Percentiles rank a stretch among this genome's conserved stretches.
Conservation (phyloP, 2,113 vertebrate species). For the Galbula dea region DNA sequence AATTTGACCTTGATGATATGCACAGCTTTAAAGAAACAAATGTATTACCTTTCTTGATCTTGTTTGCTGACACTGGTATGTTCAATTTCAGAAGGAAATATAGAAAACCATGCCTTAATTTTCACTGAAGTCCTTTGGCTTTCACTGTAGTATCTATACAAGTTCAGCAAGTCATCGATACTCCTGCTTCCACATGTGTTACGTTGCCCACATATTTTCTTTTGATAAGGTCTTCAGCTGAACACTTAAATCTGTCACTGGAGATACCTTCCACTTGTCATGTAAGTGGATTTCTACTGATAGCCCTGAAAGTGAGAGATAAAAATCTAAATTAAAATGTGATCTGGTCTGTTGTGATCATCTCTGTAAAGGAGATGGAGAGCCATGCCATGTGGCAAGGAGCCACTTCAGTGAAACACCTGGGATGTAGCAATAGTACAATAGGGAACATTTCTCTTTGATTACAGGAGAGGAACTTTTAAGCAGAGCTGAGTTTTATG, state of each 20-base stretch:
- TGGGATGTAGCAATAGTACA: neutral
- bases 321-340: neutral
- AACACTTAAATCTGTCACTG: neutral
- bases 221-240: neutral
- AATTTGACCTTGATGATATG: neutral
- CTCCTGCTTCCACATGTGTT: neutral
- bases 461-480: neutral
- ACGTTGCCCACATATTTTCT: accelerated
- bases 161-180: neutral
- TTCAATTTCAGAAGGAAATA: neutral
- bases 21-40: neutral
- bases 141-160: neutral
- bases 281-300: neutral
- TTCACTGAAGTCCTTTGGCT: neutral
- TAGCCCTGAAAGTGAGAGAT: neutral
- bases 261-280: neutral
- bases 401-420: neutral
- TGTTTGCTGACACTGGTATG: neutral
- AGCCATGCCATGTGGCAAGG: neutral
- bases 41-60: neutral
- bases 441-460: neutral
- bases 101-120: neutral
- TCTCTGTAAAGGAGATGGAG: neutral
- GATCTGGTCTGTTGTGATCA: neutral
- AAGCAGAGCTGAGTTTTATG: neutral